These are phyloP conservation scores for Syngnathus rostellatus DNA, from an alignment of 2,797 vertebrate genomes.

Conservation along the genomic window DNA sequence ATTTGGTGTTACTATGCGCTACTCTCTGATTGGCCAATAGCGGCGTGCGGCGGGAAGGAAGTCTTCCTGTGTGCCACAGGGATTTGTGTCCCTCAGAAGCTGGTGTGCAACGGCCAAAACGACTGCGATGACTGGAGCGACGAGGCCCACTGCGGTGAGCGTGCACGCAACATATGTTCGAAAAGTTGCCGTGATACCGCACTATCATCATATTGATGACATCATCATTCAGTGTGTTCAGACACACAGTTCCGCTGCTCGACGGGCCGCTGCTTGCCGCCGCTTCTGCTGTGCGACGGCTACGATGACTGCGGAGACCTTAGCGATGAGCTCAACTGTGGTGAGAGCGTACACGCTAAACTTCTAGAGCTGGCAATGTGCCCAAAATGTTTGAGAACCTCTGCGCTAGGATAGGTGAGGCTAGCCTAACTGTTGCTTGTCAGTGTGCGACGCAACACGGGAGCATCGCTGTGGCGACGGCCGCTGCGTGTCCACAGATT, in stretches of 20 bases:
- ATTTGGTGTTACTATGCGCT: constrained; percentile 14
- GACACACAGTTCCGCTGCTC: constrained; percentile 71
- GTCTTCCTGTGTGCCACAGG: constrained; percentile 81
- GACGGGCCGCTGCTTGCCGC: constrained; percentile 82
- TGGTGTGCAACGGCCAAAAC: constrained; percentile 89
- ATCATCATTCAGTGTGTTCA: constrained; percentile 68
- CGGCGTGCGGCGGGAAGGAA: constrained; percentile 74
- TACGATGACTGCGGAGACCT: constrained; percentile 94
- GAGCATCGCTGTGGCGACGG: constrained; percentile 86
- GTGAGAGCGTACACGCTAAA: constrained; percentile 58
- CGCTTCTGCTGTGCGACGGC: constrained; percentile 80
- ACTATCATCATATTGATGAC: neutral
- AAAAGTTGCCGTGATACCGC: neutral
- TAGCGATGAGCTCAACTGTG: constrained; percentile 85
- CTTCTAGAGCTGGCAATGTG: neutral
- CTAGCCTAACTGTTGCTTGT: neutral
- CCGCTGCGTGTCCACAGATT: constrained; percentile 76
- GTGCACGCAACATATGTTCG: constrained; percentile 11
- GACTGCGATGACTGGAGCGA: constrained; percentile 97
- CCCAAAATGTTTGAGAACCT: neutral
- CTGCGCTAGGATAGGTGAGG: neutral
- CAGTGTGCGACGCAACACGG: constrained; percentile 70
- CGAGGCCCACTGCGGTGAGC: constrained; percentile 81
- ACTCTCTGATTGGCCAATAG: constrained; percentile 57
- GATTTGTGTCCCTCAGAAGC: constrained; percentile 78